Evolutionary conservation across 2,888 invertebrate species (phyloP).

Genomic region (Brachycybe producta): DNA sequence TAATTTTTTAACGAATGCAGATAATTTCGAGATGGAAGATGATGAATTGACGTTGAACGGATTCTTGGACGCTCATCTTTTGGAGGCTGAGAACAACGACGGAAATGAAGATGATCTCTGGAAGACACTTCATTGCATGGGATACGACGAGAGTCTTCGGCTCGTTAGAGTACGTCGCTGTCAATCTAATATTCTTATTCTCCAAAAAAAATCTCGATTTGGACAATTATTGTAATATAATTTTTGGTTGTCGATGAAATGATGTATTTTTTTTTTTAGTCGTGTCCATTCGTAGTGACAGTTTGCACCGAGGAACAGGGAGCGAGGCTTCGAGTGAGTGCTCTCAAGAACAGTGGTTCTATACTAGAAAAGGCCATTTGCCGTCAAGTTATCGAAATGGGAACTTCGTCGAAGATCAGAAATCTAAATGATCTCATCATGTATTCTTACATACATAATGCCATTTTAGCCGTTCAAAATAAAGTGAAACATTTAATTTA

Average conservation of each 20-base stretch:
- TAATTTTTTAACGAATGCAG: constrained; percentile 22
- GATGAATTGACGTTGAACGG: constrained; percentile 35
- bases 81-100: constrained; percentile 37
- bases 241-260: too few relatives aligned
- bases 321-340: not conserved
- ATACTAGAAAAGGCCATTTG: not conserved
- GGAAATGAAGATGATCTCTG: constrained; percentile 36
- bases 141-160: constrained; percentile 32
- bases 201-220: too few relatives aligned
- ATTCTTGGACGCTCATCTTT: constrained; percentile 36
- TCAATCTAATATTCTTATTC: too few relatives aligned
- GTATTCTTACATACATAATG: constrained; percentile 1
- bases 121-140: constrained; percentile 35
- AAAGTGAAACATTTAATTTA: not conserved
- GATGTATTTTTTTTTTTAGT: constrained; percentile 27
- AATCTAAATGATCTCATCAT: constrained; percentile 3
- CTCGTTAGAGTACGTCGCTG: too few relatives aligned
- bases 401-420: not conserved
- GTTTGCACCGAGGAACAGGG: constrained; percentile 2
- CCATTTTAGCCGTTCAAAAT: not conserved
- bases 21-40: constrained; percentile 28
- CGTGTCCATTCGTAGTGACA: constrained; percentile 19
- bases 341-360: constrained; percentile 2
- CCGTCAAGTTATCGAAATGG: not conserved
- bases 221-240: too few relatives aligned